Evolutionary conservation across 2,113 vertebrate species (phyloP), one percentile per base, ranked within the genome.

Genomic region (Paedocypris sp.): DNA sequence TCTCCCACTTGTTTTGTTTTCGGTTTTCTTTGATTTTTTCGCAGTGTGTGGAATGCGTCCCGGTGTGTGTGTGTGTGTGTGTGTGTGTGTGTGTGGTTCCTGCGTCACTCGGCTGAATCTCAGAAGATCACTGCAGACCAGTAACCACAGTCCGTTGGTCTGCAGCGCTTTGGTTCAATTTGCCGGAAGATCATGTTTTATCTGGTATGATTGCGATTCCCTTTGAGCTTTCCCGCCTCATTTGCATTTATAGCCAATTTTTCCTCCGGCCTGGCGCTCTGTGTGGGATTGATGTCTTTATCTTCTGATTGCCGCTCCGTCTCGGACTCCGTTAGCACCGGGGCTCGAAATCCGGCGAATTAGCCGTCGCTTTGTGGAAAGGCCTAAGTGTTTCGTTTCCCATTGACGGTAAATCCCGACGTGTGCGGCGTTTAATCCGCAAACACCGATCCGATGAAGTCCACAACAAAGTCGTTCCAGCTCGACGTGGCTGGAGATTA

Each of bases 371-470:
- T 67, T 66, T 47, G 63, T 47, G 28, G 52, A 60, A 64, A 49
- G 33, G 62, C 64, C 31, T 58, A 70, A 73, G 54, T 69, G 43
- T 71, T 75, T 74, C 66, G 69, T 72, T 72, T 63, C 57, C 62
- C 41, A 18, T 54, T 23, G 11, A 56, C 71, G 3, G 26, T 67
- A 70, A 77, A 72, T 36, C 42, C 43, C 29, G 12, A 33, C 61
- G 56, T 63, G 63, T 28, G 39, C 20, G 43, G 56, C 56, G 59
- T 66, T 56, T 69, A 45, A 60, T 48, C 33, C 63, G 46, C 60
- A 59, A 53, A 46, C 23, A 32, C 25, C 22, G 4, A 10, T 16
- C 31, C 48, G 36, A 38, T 60, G 46, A 42, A 38, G 18, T 35
- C 43, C 52, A 23, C 35, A 41, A 31, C 18, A 23, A 53, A 39